A percentile compares a stretch with the other conserved stretches of the same genome.
Conservation (phyloP, 2,888 invertebrate species). For the Nemurella pictetii region DNA sequence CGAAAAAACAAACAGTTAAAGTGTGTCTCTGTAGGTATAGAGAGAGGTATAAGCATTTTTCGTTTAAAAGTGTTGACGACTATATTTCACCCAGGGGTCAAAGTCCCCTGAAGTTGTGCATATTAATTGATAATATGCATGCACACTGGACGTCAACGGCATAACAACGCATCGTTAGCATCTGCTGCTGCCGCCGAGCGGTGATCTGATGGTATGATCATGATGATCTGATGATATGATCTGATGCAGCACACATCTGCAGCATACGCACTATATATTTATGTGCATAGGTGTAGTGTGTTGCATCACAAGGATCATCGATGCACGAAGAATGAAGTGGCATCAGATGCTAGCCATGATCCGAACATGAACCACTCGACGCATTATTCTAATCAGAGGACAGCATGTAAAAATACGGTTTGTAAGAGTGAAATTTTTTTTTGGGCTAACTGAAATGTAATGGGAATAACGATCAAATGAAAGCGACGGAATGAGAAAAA, state of each 20-base stretch:
- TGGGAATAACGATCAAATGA: not conserved
- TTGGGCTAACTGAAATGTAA: not conserved
- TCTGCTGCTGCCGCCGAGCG: no score
- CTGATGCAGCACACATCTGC: not conserved
- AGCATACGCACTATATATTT: no score
- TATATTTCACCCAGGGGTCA: not conserved
- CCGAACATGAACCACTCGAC: not conserved
- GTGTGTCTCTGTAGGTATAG: no score
- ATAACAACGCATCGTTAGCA: not conserved
- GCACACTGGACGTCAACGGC: not conserved
- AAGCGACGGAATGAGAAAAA: not conserved
- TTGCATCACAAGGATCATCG: not conserved
- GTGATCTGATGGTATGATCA: no score
- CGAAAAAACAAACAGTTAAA: no score
- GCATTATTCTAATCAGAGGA: not conserved
- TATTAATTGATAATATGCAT: not conserved
- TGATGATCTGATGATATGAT: no score
- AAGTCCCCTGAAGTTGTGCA: not conserved
- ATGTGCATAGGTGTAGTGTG: not conserved
- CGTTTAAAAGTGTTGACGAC: not conserved
- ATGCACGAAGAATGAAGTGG: not conserved
- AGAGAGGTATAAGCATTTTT: no score
- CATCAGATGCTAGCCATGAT: no score
- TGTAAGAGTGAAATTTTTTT: not conserved
- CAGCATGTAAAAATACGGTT: not conserved